phyloP scores from a whole-genome alignment of 2,113 vertebrate genomes.

The Megaptera novaeangliae region DNA sequence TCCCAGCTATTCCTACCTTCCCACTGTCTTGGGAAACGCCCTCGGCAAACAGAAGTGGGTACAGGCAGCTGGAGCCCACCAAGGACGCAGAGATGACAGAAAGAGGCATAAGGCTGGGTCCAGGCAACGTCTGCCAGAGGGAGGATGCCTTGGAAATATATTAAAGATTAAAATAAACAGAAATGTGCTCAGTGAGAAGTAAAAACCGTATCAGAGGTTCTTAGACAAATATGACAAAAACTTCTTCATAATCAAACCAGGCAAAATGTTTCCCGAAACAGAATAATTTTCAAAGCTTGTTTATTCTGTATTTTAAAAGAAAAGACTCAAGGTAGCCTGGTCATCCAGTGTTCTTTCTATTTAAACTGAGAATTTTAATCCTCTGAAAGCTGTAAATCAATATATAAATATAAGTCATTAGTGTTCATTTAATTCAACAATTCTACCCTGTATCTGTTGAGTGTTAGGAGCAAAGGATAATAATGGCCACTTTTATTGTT shows the following conservation, averaged over 20 bases:
- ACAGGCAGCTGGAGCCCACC: background rate
- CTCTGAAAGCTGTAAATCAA: conserved; percentile 46
- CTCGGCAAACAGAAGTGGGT: background rate
- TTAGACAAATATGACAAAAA: background rate
- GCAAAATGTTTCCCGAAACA: background rate
- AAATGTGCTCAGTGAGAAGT: background rate
- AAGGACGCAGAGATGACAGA: accelerated
- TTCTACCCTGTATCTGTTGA: conserved; percentile 1
- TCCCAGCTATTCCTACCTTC: background rate
- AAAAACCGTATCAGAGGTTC: background rate
- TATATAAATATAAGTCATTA: conserved; percentile 30
- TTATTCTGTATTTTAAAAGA: background rate
- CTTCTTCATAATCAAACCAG: background rate
- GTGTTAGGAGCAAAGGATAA: conserved; percentile 14
- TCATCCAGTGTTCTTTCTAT: background rate
- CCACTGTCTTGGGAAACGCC: background rate
- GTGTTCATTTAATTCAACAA: conserved; percentile 46
- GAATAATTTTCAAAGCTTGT: background rate
- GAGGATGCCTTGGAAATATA: background rate
- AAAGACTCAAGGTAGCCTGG: background rate
- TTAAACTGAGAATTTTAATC: conserved; percentile 40
- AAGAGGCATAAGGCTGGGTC: background rate
- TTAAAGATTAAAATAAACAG: conserved; percentile 1
- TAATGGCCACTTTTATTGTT: conserved; percentile 17
- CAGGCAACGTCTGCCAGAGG: background rate